Conservation (phyloP, 2,888 invertebrate genomes). For the Crocallis elinguaria region DNA sequence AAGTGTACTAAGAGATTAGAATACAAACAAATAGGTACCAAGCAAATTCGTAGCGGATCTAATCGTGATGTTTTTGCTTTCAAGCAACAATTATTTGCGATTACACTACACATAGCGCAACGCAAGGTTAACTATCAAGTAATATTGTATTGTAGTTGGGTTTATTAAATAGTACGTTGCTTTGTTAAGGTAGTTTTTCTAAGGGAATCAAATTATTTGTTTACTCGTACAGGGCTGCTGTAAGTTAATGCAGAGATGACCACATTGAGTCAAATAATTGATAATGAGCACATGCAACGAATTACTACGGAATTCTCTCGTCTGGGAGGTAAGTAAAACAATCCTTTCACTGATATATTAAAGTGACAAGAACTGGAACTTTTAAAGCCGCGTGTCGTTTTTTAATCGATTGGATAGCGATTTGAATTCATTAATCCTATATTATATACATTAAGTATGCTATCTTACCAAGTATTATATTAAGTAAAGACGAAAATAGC, state of each 20-base stretch:
- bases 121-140: conserved; percentile 13
- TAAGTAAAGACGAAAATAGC: too few relatives aligned
- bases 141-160: conserved; percentile 4
- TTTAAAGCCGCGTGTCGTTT: too few relatives aligned
- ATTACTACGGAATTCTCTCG: conserved; percentile 74
- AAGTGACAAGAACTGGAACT: too few relatives aligned
- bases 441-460: too few relatives aligned
- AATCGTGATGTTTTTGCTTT: conserved; percentile 13
- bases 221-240: conserved; percentile 6
- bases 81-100: conserved; percentile 13
- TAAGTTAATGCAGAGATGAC: conserved; percentile 51
- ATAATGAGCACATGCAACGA: conserved; percentile 63
- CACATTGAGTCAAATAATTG: conserved; percentile 70
- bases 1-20: too few relatives aligned
- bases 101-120: conserved; percentile 8
- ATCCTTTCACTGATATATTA: neutral
- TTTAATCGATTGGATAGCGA: too few relatives aligned
- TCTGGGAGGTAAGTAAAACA: conserved; percentile 66
- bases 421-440: too few relatives aligned
- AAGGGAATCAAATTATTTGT: neutral
- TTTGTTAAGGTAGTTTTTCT: neutral
- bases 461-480: too few relatives aligned
- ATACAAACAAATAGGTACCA: too few relatives aligned
- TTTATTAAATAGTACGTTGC: neutral
- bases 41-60: neutral